These are phyloP conservation scores for Argopecten irradians DNA, from an alignment of 1,140 invertebrate genomes.

Conservation along the genomic window DNA sequence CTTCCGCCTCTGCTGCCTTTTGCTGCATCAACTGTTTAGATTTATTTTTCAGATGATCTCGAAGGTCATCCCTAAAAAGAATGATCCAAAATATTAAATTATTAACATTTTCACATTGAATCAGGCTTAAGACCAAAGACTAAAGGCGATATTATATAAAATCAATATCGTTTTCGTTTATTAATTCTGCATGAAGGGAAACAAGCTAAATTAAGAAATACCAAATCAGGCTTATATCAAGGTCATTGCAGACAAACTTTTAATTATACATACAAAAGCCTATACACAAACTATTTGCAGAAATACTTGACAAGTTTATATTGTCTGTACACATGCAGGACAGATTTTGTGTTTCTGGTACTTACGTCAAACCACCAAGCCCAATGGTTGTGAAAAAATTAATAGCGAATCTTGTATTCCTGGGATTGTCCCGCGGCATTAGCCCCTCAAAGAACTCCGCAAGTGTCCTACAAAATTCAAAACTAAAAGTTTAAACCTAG, in stretches of 20 bases:
- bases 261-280: neutral
- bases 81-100: neutral
- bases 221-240: neutral
- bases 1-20: conserved; percentile 49
- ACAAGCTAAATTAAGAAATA: neutral
- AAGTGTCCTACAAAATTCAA: conserved; percentile 83
- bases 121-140: neutral
- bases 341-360: conserved; percentile 49
- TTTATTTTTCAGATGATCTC: conserved; percentile 91
- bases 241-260: neutral
- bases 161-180: neutral
- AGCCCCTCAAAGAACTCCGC: conserved; percentile 92
- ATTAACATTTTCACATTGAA: neutral
- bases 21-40: conserved; percentile 81
- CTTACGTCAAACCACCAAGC: conserved; percentile 93
- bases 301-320: too few species aligned
- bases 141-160: neutral
- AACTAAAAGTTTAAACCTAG: neutral
- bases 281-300: neutral
- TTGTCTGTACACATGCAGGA: too few species aligned
- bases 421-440: conserved; percentile 96
- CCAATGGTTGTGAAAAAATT: conserved; percentile 99
- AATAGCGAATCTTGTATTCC: conserved; percentile 98
- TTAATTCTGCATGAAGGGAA: neutral
- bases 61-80: conserved; percentile 85